These are phyloP conservation scores for Oncopeltus fasciatus DNA, from an alignment of 1,140 invertebrate genomes.

Conservation along the genomic window DNA sequence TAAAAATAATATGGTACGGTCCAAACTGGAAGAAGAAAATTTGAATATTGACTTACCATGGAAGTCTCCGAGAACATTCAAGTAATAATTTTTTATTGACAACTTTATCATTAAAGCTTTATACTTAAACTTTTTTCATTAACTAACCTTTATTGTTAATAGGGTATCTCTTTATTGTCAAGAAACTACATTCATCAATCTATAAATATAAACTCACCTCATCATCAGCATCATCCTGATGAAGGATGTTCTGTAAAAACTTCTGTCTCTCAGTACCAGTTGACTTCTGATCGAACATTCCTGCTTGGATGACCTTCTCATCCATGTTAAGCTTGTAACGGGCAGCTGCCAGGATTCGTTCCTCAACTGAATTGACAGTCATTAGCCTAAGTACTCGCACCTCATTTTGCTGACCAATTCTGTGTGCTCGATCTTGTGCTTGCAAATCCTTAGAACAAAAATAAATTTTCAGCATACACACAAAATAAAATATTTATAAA, in stretches of 20 bases:
- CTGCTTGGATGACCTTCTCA: conserved; percentile 98
- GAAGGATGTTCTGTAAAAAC: conserved; percentile 85
- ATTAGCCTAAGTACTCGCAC: conserved; percentile 91
- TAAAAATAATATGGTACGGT: too few species aligned
- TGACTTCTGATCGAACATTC: conserved; percentile 99
- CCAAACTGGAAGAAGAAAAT: too few species aligned
- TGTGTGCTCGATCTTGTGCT: conserved; percentile 97
- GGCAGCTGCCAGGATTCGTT: conserved; percentile 88
- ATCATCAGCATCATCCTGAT: conserved; percentile 84
- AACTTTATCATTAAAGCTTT: too few species aligned
- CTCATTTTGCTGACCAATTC: conserved; percentile 97
- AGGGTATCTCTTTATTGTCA: too few species aligned
- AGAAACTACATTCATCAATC: too few species aligned
- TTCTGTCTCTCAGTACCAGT: conserved; percentile 88
- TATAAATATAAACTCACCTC: conserved; percentile 48
- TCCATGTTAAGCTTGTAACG: conserved; percentile 94
- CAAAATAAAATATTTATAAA: too few species aligned
- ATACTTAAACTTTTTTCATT: too few species aligned
- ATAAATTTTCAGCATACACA: too few species aligned
- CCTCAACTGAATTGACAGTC: conserved; percentile 97
- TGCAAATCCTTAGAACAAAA: conserved; percentile 62
- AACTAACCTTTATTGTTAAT: too few species aligned
- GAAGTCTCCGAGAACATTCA: too few species aligned
- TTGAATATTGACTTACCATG: too few species aligned
- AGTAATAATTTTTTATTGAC: too few species aligned